Base-by-base conservation (phyloP, 2,888 invertebrate species). In the Acanthosepion pharaonis region DNA sequence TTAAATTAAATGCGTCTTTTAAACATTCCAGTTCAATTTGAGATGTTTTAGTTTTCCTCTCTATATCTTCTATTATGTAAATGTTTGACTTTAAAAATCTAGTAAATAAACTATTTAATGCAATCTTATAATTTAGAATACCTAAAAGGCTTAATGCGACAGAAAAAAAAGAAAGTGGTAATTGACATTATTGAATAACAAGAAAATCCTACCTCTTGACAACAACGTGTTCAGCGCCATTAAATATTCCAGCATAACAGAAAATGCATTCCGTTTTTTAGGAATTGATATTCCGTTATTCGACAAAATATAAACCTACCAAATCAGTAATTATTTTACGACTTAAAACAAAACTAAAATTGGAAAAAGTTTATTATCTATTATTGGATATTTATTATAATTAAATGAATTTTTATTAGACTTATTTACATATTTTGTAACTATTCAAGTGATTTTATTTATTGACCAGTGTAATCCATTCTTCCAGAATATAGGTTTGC, bases 171-270 rank as follows among this genome's bases (percentile, higher is more conserved):
- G n/a, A 5, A 33, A n/a, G n/a, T 4, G 23, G 23, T 59, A 59
- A 59, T 59, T 23, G 59, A 59, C 23, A 78, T 64, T 64, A 25
- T 78, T n/a, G n/a, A 33, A 78, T 78, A 93, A 93, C 93, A 93
- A 93, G 20, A 93, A 93, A 93, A 51, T 3, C 42, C n/a, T 33
- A 93, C 93, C 93, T 51, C 51, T 42, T 18, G 51, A 33, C n/a
- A 92, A 51, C 51, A 93, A 93, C 93, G 93, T 93, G 93, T 51
- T 93, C 49, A 93, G 53, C 93, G 93, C 93, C 93, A 93, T 93
- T n/a, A 49, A 92, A 48, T 51, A 64, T 64, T 64, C 64, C 28
- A 64, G 28, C 20, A 20, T 4, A 6, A n/a, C 11, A 5, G 23
- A 59, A 59, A 59, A 23, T 59, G 6, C 6, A 59, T 59, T 59